Base-by-base conservation (phyloP, 2,888 invertebrate genomes). In the Drosophila helvetica region DNA sequence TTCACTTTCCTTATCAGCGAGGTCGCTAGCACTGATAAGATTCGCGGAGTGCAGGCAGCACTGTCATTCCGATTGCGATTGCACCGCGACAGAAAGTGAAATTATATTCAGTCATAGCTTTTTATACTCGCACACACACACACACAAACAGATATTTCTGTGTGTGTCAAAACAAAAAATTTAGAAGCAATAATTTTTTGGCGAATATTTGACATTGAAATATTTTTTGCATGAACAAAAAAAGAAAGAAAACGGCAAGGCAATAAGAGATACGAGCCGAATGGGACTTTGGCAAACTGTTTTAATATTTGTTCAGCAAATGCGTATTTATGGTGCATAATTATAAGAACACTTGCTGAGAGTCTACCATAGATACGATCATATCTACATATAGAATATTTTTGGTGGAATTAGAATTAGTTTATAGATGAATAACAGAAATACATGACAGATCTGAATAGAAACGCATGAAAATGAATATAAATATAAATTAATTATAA, bases 1-100 rank as follows among this genome's bases (percentile, higher is more conserved):
- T 80, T 80, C 80, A 80, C 88, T 85, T 85, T 87, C 76, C 65
- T 85, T 85, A 87, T 85, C 87, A 85, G 74, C 71, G 66, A 74
- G 77, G 72, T 78, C 80, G 68, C 38, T 47, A 2, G 18, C 33
- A 64, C 46, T 80, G 84, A 85, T 85, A 85, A 85, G 85, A 80
- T 77, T 81, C 58, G 62, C 67, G 70, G 38, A 63, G n/a, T 74
- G 74, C 74, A 74, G 46, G 48, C 43, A 54, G 25, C 74, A 74
- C 78, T 38, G 85, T 73, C 43, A 70, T 79, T 80, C 84, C 81
- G 74, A 79, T 73, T 81, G 70, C 80, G 76, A 54, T 60, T 58
- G 65, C 51, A 48, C 43, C 71, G 50, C 33, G 1, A 9, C 50
- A 18, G 70, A 79, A 77, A 79, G 77, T 54, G 71, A 77, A 68